phyloP scores from a whole-genome alignment of 2,888 invertebrate genomes.

The Polylopha cassiicola region DNA sequence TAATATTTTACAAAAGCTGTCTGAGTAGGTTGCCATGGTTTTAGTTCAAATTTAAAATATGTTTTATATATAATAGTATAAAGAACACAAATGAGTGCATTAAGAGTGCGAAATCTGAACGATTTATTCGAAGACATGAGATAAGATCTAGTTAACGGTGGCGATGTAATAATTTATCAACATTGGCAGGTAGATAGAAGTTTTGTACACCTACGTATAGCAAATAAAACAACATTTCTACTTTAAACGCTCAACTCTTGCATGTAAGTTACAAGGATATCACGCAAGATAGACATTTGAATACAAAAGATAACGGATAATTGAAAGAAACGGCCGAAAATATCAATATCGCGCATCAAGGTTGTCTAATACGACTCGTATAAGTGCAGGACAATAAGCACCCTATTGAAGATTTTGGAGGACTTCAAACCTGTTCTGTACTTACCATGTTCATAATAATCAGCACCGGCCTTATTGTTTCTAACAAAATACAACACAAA shows the following conservation, averaged over 20 bases:
- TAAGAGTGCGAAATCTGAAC: too few species aligned
- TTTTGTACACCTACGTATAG: slow-evolving; percentile 1
- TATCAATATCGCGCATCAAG: slow-evolving; percentile 14
- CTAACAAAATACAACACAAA: slow-evolving; percentile 38
- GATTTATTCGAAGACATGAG: neutral
- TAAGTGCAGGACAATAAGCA: neutral
- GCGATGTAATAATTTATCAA: slow-evolving; percentile 13
- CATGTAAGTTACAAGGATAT: neutral
- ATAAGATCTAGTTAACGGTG: slow-evolving; percentile 14
- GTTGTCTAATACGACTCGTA: slow-evolving; percentile 12
- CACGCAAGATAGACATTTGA: neutral
- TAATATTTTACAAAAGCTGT: too few species aligned
- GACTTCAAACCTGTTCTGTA: slow-evolving; percentile 2
- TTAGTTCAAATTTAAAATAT: too few species aligned
- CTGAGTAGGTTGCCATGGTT: too few species aligned
- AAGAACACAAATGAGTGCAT: too few species aligned
- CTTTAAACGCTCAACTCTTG: neutral
- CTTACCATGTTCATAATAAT: slow-evolving; percentile 53
- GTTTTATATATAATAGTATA: too few species aligned
- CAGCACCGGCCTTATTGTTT: slow-evolving; percentile 43
- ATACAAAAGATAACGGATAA: neutral
- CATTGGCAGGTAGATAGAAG: slow-evolving; percentile 18
- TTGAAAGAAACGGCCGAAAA: slow-evolving; percentile 9
- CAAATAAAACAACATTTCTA: neutral
- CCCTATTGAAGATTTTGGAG: neutral